These are phyloP conservation scores for Drosophila percnosoma DNA, from an alignment of 2,888 invertebrate species.

Conservation along the genomic window DNA sequence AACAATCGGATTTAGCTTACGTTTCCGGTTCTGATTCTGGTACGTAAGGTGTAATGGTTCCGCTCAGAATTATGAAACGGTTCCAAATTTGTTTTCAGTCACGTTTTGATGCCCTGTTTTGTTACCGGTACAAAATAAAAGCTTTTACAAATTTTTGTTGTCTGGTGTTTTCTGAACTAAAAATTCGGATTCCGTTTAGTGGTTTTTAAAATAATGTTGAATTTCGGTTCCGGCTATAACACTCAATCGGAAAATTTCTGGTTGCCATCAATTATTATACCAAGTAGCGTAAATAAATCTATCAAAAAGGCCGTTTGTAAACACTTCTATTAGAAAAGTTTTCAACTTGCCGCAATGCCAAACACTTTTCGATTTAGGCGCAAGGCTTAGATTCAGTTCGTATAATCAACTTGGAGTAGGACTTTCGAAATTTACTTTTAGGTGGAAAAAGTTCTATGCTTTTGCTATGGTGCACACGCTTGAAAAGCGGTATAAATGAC, in stretches of 20 bases:
- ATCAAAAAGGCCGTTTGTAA: neutral
- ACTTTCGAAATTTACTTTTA: neutral
- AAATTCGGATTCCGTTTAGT: no score
- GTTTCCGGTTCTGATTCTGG: neutral
- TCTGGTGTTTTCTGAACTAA: no score
- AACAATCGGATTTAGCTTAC: neutral
- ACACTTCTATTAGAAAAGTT: neutral
- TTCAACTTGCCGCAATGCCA: neutral
- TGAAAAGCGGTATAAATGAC: constrained; percentile 65
- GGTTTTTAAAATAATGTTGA: no score
- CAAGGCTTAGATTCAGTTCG: neutral
- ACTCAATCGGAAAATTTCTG: no score
- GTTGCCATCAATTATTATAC: no score
- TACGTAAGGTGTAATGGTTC: neutral
- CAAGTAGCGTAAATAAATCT: no score
- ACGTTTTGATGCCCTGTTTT: neutral
- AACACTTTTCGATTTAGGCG: neutral
- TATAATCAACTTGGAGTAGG: neutral
- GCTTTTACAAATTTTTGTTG: no score
- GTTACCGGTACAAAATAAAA: no score
- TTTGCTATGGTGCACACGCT: neutral
- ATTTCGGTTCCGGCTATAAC: no score
- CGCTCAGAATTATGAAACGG: neutral
- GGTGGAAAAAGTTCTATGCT: neutral
- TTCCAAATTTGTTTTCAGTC: neutral